Conservation (phyloP, 2,797 vertebrate genomes). For the Galago senegalensis region DNA sequence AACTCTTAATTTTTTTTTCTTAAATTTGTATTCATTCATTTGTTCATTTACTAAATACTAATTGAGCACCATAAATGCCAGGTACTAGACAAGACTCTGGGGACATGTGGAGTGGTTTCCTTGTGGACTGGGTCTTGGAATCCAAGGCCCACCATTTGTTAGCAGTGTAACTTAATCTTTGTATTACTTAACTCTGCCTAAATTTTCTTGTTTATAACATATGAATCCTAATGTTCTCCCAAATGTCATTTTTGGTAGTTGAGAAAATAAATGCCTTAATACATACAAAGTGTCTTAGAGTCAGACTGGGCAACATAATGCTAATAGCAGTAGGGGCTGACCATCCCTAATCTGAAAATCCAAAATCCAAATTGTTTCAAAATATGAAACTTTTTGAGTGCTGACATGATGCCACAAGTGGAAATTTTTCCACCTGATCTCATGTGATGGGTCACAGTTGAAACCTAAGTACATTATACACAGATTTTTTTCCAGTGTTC, state of each 20-base stretch:
- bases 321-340: not conserved
- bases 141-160: not conserved
- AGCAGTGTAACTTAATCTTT: not conserved
- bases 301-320: not conserved
- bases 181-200: not conserved
- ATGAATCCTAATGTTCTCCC: not conserved
- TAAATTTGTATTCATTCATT: not conserved
- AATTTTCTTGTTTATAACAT: not conserved
- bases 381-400: not conserved
- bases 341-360: not conserved
- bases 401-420: not conserved
- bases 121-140: not conserved
- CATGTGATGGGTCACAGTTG: not conserved
- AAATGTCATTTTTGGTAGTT: not conserved
- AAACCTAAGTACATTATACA: not conserved
- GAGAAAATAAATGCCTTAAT: not conserved
- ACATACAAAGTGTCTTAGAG: not conserved
- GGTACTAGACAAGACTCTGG: not conserved
- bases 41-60: conserved; percentile 24
- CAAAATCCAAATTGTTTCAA: not conserved
- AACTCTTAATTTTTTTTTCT: not conserved
- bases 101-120: not conserved
- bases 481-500: not conserved
- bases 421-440: not conserved
- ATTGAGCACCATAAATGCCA: not conserved